phyloP scores from a whole-genome alignment of 1,140 invertebrate species.

The Stegodyphus dumicola region DNA sequence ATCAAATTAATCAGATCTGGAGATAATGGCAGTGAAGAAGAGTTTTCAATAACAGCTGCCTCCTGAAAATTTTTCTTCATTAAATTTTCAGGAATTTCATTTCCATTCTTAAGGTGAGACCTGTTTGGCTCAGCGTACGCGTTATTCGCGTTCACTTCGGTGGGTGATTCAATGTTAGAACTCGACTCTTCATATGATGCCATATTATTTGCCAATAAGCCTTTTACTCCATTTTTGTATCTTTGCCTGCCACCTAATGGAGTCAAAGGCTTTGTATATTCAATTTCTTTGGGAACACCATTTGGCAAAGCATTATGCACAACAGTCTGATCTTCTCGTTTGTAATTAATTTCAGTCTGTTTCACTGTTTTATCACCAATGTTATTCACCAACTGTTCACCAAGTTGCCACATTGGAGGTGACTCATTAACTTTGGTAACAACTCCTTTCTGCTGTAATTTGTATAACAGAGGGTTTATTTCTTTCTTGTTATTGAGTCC shows the following conservation, averaged over 20 bases:
- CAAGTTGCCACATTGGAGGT: conserved; percentile 64
- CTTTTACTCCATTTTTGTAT: conserved; percentile 61
- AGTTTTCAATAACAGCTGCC: conserved; percentile 8
- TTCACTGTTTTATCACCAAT: conserved; percentile 24
- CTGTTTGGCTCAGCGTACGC: conserved; percentile 56
- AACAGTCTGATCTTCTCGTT: conserved; percentile 30
- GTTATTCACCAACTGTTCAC: conserved; percentile 38
- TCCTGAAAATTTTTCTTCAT: conserved; percentile 43
- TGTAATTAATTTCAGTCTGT: conserved; percentile 23
- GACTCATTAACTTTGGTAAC: conserved; percentile 63
- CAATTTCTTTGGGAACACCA: conserved; percentile 29
- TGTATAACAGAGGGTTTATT: conserved; percentile 65
- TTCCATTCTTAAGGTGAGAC: conserved; percentile 48
- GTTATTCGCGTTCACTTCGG: conserved; percentile 59
- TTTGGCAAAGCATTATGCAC: conserved; percentile 31
- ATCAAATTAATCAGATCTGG: conserved; percentile 51
- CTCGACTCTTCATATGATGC: conserved; percentile 52
- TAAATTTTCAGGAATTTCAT: conserved; percentile 36
- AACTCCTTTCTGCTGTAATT: conserved; percentile 63
- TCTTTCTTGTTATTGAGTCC: conserved; percentile 64
- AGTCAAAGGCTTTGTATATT: conserved; percentile 51
- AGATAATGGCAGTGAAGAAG: conserved; percentile 14
- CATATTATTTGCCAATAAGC: conserved; percentile 54
- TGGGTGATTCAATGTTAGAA: conserved; percentile 29
- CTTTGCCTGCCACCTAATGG: conserved; percentile 56